These are phyloP conservation scores for Trachemys scripta DNA, from an alignment of 2,113 vertebrate species.

Conservation along the genomic window DNA sequence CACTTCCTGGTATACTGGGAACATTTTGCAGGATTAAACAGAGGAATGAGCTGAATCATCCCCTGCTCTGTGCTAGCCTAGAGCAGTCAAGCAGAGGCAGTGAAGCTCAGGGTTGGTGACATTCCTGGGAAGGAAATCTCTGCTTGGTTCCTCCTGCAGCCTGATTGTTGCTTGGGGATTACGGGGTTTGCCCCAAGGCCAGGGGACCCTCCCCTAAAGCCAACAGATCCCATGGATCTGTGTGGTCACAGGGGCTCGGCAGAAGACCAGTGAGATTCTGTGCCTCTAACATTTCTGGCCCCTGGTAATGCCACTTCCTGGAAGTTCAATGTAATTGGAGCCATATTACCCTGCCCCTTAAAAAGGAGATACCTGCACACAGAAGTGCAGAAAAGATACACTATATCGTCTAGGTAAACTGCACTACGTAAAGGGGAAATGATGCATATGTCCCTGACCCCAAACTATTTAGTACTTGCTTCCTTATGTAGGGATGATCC, in stretches of 20 bases:
- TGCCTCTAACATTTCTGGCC: neutral
- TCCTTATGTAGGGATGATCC: neutral
- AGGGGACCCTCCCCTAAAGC: neutral
- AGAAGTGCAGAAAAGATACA: neutral
- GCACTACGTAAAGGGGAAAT: neutral
- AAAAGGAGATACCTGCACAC: neutral
- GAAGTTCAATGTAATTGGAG: neutral
- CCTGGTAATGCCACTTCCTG: neutral
- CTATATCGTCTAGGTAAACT: neutral
- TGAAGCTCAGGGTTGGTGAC: neutral
- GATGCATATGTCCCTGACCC: neutral
- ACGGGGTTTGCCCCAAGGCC: neutral
- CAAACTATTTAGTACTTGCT: neutral
- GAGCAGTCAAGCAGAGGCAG: neutral
- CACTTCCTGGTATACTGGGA: neutral
- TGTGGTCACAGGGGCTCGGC: too few relatives aligned
- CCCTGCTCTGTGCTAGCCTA: neutral
- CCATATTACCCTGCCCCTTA: neutral
- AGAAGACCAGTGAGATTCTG: neutral
- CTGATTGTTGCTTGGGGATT: constrained; percentile 10
- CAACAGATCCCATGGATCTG: neutral
- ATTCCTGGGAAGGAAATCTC: constrained; percentile 16
- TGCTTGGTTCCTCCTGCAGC: neutral
- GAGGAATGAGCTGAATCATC: neutral
- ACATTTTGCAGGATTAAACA: neutral